Evolutionary conservation across 2,888 invertebrate species (phyloP), one percentile per base, ranked within the genome.

Genomic region (Leucophenga maculata): DNA sequence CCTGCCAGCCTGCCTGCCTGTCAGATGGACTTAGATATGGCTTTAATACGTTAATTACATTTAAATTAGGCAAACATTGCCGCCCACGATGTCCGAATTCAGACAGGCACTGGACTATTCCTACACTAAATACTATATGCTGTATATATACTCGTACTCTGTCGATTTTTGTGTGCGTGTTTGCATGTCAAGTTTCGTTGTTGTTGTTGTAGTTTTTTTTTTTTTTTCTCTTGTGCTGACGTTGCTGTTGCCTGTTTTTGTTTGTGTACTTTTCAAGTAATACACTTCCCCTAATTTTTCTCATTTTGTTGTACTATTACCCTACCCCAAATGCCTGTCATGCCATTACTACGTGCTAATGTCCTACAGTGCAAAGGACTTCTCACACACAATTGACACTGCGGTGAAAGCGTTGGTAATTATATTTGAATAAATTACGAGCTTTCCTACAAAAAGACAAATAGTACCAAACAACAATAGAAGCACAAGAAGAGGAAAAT

Each of bases 11-110:
- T 32, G 32, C 11, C 39, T 39, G 39, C 8, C 39, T 39, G 8
- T 39, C 8, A 6, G 39, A 11, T 39, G 39, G 39, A 39, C 11
- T 39, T 39, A 46, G 60, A 50, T 67, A 68, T 31, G 60, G 52
- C 66, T 67, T 69, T 70, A 70, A 69, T 65, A 69, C 57, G 70
- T 70, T 75, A 70, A 75, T 73, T 71, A 71, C 69, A 75, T 72
- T 72, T 72, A 69, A 71, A 73, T 72, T 72, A 75, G 70, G 72
- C 72, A 68, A 69, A 69, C 46, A 62, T 62, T 62, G 62, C 6
- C 62, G n/a, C 13, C 14, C 39, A 6, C 39, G 11, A 39, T 6
- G 39, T 39, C 9, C 39, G 4, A 26, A 26, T 2, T 26, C 3
- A 11, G 39, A 6, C 39, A 39, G 39, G 39, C 11, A 9, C 11